Base-by-base conservation (phyloP, 2,113 vertebrate species). In the Sinocyclocheilus grahami region DNA sequence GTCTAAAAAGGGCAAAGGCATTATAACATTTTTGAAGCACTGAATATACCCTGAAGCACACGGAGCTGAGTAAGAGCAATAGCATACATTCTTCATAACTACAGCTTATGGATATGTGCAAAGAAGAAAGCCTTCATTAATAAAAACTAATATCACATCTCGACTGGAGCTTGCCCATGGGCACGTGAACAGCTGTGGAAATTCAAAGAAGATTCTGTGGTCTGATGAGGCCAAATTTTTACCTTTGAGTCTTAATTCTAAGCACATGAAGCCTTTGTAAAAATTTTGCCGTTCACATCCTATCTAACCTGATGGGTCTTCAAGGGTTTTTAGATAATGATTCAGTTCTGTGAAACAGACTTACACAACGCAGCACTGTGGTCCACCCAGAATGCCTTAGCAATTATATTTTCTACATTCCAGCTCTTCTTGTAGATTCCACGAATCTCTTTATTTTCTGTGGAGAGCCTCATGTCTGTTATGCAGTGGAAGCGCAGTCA, bases 101-200 rank as follows among this genome's bases (percentile, higher is more conserved):
- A 4, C 51, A 53, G 51, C 42, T 48, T 27, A 75, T 75, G 22
- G 72, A 48, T 24, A 76, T 76, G 39, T 76, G 9, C 18, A 58
- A 55, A 33, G 20, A 62, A 80, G 33, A 80, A 80, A 42, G 5
- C 22, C 13, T 63, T 67, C 20, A 24, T 82, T 65, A 65, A 53
- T 69, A 82, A 69, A 82, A 82, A 20, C 79, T 39, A 33, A 79
- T 62, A 79, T 79, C 77, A 62, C 30, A 79, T 79, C 30, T 81
- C 8, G 22, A 81, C 79, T 46, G 79, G 58, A 65, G 58, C 30
- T 80, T 63, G 58, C 58, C 58, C 7, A 24, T 27, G 22, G 79
- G 39, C 39, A 81, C 27, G 39, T 48, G 37, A 65, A 65, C 27
- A 4, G 24, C 76, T 58, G 51, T 58, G 18, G 46, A 78, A 22